Conservation (phyloP, 2,113 vertebrate genomes). For the Butastur rufipennis region DNA sequence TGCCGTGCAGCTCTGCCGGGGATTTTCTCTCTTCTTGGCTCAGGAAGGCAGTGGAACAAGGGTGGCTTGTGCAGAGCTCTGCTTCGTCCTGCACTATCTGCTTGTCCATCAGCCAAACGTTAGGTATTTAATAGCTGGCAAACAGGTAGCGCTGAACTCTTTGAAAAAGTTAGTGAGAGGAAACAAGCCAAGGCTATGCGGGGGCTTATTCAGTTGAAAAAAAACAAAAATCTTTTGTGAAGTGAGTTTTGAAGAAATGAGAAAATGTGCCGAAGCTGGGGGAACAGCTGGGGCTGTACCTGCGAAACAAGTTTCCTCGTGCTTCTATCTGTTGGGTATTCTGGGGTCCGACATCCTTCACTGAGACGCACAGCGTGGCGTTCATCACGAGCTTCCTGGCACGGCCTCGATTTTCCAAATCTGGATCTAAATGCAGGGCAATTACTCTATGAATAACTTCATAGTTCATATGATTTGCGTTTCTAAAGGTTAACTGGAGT, state of each 20-base stretch:
- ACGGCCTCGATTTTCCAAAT: rapidly evolving
- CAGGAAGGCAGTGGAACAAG: constrained; percentile 10
- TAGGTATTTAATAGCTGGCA: constrained; percentile 51
- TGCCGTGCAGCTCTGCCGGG: background rate
- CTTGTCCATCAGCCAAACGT: constrained; percentile 29
- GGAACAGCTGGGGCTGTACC: background rate
- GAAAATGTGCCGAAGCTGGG: background rate
- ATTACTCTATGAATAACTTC: background rate
- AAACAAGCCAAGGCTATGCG: background rate
- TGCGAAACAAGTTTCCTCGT: background rate
- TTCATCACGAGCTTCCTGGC: rapidly evolving
- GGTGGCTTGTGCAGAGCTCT: background rate
- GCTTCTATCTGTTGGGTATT: rapidly evolving
- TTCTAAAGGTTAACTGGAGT: background rate
- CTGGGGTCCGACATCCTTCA: background rate
- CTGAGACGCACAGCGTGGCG: rapidly evolving
- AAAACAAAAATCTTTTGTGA: background rate
- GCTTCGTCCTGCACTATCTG: background rate
- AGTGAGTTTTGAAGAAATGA: background rate
- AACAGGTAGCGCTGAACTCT: constrained; percentile 3
- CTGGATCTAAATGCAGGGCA: background rate
- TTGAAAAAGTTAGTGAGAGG: background rate
- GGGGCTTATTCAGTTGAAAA: background rate
- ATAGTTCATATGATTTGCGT: background rate
- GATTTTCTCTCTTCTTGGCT: background rate